These are phyloP conservation scores for Onychomys leucogaster DNA, from an alignment of 2,797 vertebrate genomes.

Conservation along the genomic window DNA sequence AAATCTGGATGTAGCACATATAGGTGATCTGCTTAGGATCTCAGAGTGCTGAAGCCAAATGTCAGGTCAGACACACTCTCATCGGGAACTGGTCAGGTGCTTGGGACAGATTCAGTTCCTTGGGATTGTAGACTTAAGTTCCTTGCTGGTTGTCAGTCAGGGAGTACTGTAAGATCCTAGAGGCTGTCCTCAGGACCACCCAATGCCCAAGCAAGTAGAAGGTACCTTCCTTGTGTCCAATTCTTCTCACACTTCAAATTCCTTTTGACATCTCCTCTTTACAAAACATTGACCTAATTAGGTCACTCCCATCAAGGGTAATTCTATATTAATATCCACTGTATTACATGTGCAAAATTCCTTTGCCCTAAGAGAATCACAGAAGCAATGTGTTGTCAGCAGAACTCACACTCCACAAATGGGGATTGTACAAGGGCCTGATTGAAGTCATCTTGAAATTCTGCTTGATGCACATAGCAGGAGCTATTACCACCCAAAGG, in stretches of 20 bases:
- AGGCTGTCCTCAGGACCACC: not conserved
- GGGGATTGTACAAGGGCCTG: not conserved
- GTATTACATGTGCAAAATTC: not conserved
- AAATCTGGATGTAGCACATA: not conserved
- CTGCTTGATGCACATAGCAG: not conserved
- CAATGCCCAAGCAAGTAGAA: not conserved
- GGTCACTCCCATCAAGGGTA: not conserved
- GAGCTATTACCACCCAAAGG: not conserved
- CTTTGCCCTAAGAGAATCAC: not conserved
- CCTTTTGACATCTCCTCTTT: constrained; percentile 25
- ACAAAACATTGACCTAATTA: constrained; percentile 3
- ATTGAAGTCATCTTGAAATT: not conserved
- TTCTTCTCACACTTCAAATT: not conserved
- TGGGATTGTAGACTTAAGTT: not conserved
- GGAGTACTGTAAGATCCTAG: not conserved
- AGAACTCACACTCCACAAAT: not conserved
- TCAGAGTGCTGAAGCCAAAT: not conserved
- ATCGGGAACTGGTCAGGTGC: not conserved
- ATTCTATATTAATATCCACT: not conserved
- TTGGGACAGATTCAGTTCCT: constrained; percentile 8
- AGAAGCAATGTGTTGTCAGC: not conserved
- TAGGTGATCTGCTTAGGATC: not conserved
- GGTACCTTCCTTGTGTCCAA: not conserved
- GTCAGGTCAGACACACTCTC: not conserved
- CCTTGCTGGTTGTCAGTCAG: not conserved